Percentiles rank a stretch among this genome's conserved stretches.
Conservation (phyloP, 2,888 invertebrate genomes). For the Caenorhabditis auriculariae region DNA sequence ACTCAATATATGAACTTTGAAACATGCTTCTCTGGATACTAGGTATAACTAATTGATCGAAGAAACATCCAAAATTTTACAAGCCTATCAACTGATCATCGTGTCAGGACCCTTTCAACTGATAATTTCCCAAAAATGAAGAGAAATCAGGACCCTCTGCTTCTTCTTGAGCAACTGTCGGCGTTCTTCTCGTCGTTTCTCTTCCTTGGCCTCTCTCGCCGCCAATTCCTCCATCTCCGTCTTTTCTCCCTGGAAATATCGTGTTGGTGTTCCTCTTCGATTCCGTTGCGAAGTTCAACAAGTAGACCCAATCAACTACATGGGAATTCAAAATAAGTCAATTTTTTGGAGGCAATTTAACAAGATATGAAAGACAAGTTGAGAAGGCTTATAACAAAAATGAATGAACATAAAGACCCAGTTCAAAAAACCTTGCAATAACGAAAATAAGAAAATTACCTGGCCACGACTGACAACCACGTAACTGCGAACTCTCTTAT, state of each 20-base stretch:
- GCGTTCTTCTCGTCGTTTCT: constrained; percentile 21
- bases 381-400: background rate
- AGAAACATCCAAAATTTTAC: no score
- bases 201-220: constrained; percentile 23
- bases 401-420: no score
- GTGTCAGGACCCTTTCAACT: background rate
- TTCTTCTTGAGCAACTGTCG: constrained; percentile 21
- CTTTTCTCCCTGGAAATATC: constrained; percentile 2
- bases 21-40: no score
- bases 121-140: no score
- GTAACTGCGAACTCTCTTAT: constrained; percentile 58
- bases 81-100: no score
- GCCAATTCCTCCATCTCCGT: constrained; percentile 24
- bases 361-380: background rate
- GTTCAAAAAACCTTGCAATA: no score
- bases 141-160: no score
- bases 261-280: background rate
- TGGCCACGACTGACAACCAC: constrained; percentile 50
- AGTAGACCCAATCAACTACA: no score
- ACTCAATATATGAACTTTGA: no score
- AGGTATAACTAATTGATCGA: no score
- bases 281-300: background rate
- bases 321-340: no score
- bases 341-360: no score
- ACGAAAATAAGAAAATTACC: background rate